Base-by-base conservation (phyloP, 2,113 vertebrate genomes). In the Aix galericulata region DNA sequence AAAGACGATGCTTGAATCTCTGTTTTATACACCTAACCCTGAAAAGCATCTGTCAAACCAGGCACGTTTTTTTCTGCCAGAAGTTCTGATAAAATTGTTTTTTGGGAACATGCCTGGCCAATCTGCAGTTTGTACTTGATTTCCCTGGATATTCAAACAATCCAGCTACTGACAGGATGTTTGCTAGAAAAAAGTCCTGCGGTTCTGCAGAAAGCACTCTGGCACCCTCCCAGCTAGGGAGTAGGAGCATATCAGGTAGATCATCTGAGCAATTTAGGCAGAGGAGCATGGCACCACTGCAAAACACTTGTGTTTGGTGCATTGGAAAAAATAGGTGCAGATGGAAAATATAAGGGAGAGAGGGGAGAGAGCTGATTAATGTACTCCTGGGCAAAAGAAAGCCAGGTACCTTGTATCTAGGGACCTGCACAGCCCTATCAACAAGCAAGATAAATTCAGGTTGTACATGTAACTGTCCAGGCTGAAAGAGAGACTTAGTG, bases 1-100 rank as follows among this genome's bases (percentile, higher is more conserved):
- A 76, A 62, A 94, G 60, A 31, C 9, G 0, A 62, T 34, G 42
- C 87, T 86, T 62, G 55, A 77, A 46, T 40, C 36, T 40, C 82
- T 67, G 50, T 69, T 64, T 48, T 46, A 78, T n/a, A 0, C 59
- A 42, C n/a, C 36, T 67, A 6, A 17, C 69, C 56, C 69, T 63
- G 69, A 50, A 88, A 84, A 56, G 56, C 27, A 81, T 89, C 78
- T 32, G 46, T 68, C 87, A 86, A 62, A 89, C 27, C 77, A 58
- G 56, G 21, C 34, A 1, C 50, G 29, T 46, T 32, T 46, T 64
- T 29, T 52, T 58, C 59, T 94, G 86, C 64, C 91, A 89, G 52
- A 50, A 59, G 69, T n/a, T 67, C 50, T 94, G 81, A 91, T 89
- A 67, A 86, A 86, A 69, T 58, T 89, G 21, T 88, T 95, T 78